Percentiles rank a stretch among this genome's conserved stretches.
phyloP scores from a whole-genome alignment of 2,888 invertebrate genomes.

The Drosophila sordidapex region DNA sequence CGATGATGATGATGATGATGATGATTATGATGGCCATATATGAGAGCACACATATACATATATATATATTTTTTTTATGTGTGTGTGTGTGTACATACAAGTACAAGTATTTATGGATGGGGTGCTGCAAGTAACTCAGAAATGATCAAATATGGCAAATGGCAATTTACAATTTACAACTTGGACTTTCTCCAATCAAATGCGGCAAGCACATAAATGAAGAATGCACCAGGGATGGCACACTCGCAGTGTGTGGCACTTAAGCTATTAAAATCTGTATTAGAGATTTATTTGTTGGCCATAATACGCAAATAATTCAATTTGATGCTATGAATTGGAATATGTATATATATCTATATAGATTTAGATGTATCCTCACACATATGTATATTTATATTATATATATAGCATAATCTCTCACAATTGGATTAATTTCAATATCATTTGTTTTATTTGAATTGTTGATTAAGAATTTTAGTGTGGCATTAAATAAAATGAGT shows the following conservation, averaged over 20 bases:
- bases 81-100: constrained; percentile 3
- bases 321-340: background rate
- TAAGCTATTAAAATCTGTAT: background rate
- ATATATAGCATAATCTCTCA: background rate
- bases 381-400: background rate
- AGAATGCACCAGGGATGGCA: constrained; percentile 44
- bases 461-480: background rate
- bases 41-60: constrained; percentile 4
- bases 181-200: constrained; percentile 66
- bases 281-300: background rate
- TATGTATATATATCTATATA: background rate
- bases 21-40: constrained; percentile 21
- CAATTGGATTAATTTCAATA: background rate
- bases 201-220: constrained; percentile 14
- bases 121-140: constrained; percentile 25
- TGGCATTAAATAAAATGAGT: background rate
- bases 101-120: constrained; percentile 40
- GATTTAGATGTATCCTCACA: background rate
- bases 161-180: constrained; percentile 46
- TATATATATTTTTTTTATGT: background rate
- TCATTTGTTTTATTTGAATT: too few species aligned
- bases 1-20: constrained; percentile 7
- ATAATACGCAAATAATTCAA: background rate
- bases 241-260: background rate
- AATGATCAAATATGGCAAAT: constrained; percentile 54